A percentile compares a stretch with the other conserved stretches of the same genome.
These are phyloP conservation scores for Manis javanica DNA, from an alignment of 2,797 vertebrate species.

Conservation along the genomic window DNA sequence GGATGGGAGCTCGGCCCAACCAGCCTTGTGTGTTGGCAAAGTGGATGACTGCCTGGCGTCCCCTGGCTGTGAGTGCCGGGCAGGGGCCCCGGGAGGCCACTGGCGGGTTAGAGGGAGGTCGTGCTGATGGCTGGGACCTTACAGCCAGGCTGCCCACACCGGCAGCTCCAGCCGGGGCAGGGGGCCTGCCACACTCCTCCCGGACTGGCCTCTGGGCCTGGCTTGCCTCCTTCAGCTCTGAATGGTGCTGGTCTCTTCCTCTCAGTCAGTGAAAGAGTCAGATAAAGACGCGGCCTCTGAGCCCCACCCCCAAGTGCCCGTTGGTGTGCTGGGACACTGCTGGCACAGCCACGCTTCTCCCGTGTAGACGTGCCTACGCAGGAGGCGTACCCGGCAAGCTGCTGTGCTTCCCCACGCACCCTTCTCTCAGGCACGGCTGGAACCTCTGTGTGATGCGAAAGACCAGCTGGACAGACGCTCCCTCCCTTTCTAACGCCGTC, in stretches of 20 bases:
- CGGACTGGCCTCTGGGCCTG: background rate
- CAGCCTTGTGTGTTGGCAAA: too few relatives aligned
- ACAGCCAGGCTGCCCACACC: too few relatives aligned
- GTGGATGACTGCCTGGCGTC: background rate
- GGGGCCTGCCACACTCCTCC: too few relatives aligned
- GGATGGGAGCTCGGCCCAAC: background rate
- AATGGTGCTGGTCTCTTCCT: background rate
- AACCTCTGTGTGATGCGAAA: too few relatives aligned
- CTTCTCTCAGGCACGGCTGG: background rate
- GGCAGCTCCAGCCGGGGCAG: too few relatives aligned
- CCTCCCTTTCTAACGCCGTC: background rate
- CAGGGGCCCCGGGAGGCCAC: background rate
- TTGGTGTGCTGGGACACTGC: background rate
- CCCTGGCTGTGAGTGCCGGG: background rate
- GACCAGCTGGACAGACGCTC: background rate
- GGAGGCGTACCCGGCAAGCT: background rate
- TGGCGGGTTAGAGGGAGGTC: background rate
- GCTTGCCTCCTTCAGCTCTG: background rate
- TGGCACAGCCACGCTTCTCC: too few relatives aligned
- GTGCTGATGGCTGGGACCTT: background rate
- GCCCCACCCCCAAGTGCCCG: background rate
- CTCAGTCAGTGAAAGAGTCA: background rate
- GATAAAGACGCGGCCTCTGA: background rate
- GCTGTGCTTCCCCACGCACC: too few relatives aligned
- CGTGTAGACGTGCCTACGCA: fast-evolving